Percentiles rank a stretch among this genome's conserved stretches.
phyloP scores from a whole-genome alignment of 1,140 invertebrate genomes.

The Gryllus bimaculatus region DNA sequence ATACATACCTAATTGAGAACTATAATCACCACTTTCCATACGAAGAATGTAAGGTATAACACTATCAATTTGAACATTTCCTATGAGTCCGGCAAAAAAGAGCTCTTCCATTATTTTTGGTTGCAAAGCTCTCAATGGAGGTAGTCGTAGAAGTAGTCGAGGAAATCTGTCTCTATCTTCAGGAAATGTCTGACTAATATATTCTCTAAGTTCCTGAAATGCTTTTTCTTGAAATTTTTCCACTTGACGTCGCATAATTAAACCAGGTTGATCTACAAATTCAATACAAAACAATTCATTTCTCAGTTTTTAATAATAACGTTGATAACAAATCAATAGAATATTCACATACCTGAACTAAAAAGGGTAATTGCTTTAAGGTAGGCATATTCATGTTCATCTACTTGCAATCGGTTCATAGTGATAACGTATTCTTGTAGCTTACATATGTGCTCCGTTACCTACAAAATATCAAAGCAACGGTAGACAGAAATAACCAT shows the following conservation, averaged over 20 bases:
- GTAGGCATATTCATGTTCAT: constrained; percentile 80
- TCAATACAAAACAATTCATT: not conserved
- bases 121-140: constrained; percentile 65
- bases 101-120: constrained; percentile 78
- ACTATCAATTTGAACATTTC: constrained; percentile 85
- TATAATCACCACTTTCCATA: constrained; percentile 18
- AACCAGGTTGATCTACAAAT: constrained; percentile 36
- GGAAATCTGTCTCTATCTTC: constrained; percentile 50
- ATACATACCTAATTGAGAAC: constrained; percentile 15
- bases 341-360: constrained; percentile 42
- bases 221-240: constrained; percentile 64
- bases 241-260: constrained; percentile 36
- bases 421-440: constrained; percentile 73
- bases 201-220: constrained; percentile 55
- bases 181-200: constrained; percentile 40
- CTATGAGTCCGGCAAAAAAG: constrained; percentile 84
- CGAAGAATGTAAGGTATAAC: constrained; percentile 85
- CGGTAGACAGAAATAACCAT: not conserved
- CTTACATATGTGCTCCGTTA: constrained; percentile 72
- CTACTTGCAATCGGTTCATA: constrained; percentile 64
- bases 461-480: constrained; percentile 29
- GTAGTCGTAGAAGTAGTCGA: constrained; percentile 61
- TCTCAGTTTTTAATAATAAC: not conserved
- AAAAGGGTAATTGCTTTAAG: constrained; percentile 82
- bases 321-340: not conserved